Evolutionary conservation across 2,797 vertebrate genomes (phyloP).

Genomic region (Lateolabrax maculatus): DNA sequence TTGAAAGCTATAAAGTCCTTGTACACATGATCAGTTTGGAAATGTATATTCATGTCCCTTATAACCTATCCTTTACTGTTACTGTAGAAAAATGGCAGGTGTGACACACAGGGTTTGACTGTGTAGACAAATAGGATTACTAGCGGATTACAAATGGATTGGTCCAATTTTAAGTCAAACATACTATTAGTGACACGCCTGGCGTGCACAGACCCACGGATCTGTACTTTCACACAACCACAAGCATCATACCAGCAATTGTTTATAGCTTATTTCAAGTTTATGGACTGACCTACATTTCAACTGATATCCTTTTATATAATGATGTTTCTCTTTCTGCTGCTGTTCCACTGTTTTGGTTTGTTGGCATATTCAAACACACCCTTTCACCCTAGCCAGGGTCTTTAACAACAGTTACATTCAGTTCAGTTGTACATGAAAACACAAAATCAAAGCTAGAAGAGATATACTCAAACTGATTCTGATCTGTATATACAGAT

Average conservation of each 20-base stretch:
- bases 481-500: too few species aligned
- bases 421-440: background rate
- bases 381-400: background rate
- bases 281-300: constrained; percentile 14
- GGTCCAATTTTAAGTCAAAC: constrained; percentile 50
- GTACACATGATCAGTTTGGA: background rate
- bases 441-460: background rate
- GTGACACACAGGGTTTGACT: constrained; percentile 29
- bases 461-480: too few species aligned
- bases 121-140: constrained; percentile 58
- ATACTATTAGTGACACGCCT: constrained; percentile 14
- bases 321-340: background rate
- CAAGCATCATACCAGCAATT: background rate
- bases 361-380: background rate
- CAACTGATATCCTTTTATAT: background rate
- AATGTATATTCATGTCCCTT: background rate
- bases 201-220: background rate
- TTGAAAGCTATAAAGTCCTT: background rate
- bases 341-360: background rate
- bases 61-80: background rate
- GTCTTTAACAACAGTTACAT: background rate
- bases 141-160: constrained; percentile 56
- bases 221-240: background rate
- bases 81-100: background rate
- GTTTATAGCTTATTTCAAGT: background rate